Evolutionary conservation across 2,888 invertebrate genomes (phyloP), one percentile per base, ranked within the genome.

Genomic region (Drosophila picticornis): DNA sequence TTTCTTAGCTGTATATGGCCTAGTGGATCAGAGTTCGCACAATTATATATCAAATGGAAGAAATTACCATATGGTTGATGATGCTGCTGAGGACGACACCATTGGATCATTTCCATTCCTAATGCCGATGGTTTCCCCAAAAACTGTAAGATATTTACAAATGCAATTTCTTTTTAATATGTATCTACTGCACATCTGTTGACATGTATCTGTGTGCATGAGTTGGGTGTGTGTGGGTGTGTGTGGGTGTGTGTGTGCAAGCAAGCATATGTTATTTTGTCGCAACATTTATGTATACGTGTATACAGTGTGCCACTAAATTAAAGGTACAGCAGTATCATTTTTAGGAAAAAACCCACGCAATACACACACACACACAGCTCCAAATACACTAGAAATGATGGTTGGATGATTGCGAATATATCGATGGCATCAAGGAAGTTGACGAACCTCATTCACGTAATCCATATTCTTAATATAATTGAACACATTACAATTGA

Each of bases 41-140:
- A 63, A 31, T 13, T 62, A 75, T 32, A 55, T 67, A 59, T 43
- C 43, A 56, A 71, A 80, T 82, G 77, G 34, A 56, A 52, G 53
- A 31, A 50, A 62, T 60, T 67, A 77, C 43, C 57, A 43, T 57
- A 57, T 48, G 60, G 51, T 29, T 57, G 51, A 75, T 58, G 65
- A 70, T 38, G 70, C 16, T 46, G 25, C 16, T 9, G 22, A 66
- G 36, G 75, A 69, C 51, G 78, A 73, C 66, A 65, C 63, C 51
- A 72, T 67, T 38, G 93, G 91, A 63, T 95, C 95, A 73, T 97
- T 96, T 91, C 95, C 96, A 67, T 94, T 97, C 83, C 94, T 96
- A 29, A 97, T 97, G 97, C 97, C 97, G 72, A 95, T 96, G 93
- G 97, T 97, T 61, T 95, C 94, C 90, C 97, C 97, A 32, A 95